Conservation (phyloP, 2,888 invertebrate species). For the Branchipolynoe longqiensis region DNA sequence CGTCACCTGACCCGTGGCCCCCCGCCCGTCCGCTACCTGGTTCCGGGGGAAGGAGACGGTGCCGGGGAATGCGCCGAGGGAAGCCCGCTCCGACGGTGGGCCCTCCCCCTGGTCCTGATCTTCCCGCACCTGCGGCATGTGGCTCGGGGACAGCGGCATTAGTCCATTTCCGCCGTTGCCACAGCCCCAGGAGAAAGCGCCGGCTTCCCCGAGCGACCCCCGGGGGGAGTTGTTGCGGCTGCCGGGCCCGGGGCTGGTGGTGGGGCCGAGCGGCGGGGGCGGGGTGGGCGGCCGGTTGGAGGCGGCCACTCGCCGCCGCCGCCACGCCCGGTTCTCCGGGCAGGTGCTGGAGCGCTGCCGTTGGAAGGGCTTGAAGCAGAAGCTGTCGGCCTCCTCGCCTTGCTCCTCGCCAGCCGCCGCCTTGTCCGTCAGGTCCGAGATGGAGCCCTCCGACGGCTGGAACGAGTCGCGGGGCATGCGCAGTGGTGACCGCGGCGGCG, state of each 20-base stretch:
- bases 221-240: slow-evolving; percentile 10
- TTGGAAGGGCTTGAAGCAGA: slow-evolving; percentile 29
- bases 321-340: slow-evolving; percentile 55
- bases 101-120: slow-evolving; percentile 8
- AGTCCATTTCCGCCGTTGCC: too few relatives aligned
- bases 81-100: too few relatives aligned
- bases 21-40: too few relatives aligned
- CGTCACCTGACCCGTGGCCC: too few relatives aligned
- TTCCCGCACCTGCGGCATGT: too few relatives aligned
- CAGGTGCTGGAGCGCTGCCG: slow-evolving; percentile 57
- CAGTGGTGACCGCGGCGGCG: slow-evolving; percentile 28
- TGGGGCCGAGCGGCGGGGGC: slow-evolving; percentile 25
- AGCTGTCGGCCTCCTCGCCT: slow-evolving; percentile 51
- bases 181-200: background rate
- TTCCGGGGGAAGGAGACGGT: too few relatives aligned
- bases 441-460: slow-evolving; percentile 30
- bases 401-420: slow-evolving; percentile 19
- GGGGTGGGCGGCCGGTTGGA: slow-evolving; percentile 58
- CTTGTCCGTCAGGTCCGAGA: slow-evolving; percentile 42
- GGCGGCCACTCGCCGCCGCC: slow-evolving; percentile 46
- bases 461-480: slow-evolving; percentile 38
- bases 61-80: too few relatives aligned
- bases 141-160: too few relatives aligned
- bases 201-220: background rate
- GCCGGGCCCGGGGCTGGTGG: too few relatives aligned